Conservation (phyloP, 2,113 vertebrate genomes). For the Dendropsophus ebraccatus region DNA sequence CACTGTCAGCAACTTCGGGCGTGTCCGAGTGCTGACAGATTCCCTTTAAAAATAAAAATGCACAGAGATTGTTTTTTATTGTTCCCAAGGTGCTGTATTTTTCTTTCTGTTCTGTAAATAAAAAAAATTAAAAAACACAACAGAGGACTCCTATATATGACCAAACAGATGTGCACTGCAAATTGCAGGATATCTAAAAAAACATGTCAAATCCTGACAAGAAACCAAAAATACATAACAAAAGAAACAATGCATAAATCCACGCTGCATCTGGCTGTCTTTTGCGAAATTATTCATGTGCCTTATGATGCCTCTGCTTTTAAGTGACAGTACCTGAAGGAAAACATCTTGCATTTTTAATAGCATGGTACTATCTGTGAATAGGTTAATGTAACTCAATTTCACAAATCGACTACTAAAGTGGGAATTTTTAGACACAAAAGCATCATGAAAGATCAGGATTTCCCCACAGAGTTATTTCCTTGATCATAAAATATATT, state of each 20-base stretch:
- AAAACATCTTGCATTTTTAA: conserved; percentile 23
- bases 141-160: background rate
- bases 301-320: background rate
- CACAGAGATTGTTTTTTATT: no score
- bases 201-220: background rate
- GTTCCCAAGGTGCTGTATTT: no score
- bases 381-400: conserved; percentile 34
- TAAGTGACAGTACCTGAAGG: conserved; percentile 4
- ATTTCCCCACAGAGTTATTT: conserved; percentile 44
- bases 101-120: no score
- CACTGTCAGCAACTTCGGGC: no score
- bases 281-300: background rate
- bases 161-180: background rate
- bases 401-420: conserved; percentile 21
- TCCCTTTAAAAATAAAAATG: no score
- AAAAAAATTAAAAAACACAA: no score
- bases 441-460: conserved; percentile 11
- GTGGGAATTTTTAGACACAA: conserved; percentile 9
- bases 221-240: background rate
- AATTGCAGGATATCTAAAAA: background rate
- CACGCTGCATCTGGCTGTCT: background rate
- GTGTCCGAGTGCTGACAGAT: no score
- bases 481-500: conserved; percentile 42
- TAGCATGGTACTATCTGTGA: background rate
- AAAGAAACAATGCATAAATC: background rate